Evolutionary conservation across 2,113 vertebrate species (phyloP).

Genomic region (Hystrix cristata): DNA sequence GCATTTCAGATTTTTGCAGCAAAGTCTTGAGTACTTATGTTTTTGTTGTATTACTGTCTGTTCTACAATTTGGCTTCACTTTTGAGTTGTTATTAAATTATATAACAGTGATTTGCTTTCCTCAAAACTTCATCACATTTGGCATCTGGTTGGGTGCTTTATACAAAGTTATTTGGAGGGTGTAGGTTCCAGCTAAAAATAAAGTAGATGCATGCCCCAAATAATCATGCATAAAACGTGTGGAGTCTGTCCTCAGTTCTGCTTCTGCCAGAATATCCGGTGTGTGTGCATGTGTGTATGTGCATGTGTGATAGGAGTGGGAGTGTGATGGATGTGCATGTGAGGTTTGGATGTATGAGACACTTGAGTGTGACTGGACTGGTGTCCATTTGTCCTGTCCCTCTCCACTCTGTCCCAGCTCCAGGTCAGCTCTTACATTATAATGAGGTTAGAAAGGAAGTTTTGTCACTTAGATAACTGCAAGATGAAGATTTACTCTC

Average conservation of each 20-base stretch:
- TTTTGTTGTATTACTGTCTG: neutral
- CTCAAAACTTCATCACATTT: neutral
- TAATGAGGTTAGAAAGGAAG: conserved; percentile 70
- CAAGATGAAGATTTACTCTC: conserved; percentile 50
- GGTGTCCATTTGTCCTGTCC: neutral
- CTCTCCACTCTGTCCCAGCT: neutral
- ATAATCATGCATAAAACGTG: neutral
- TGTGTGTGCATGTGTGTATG: neutral
- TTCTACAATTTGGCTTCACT: neutral
- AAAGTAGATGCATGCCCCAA: neutral
- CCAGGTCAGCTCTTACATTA: conserved; percentile 56
- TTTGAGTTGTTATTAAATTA: neutral
- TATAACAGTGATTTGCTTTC: neutral
- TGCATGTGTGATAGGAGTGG: neutral
- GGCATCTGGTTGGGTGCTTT: neutral
- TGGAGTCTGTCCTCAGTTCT: conserved; percentile 35
- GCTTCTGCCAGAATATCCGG: neutral
- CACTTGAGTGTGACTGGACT: neutral
- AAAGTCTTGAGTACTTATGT: neutral
- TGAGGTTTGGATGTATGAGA: neutral
- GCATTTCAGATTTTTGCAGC: neutral
- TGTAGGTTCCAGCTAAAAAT: conserved; percentile 18
- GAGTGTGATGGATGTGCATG: neutral
- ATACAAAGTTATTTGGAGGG: neutral
- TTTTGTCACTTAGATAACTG: conserved; percentile 39